A percentile compares a stretch with the other conserved stretches of the same genome.
phyloP scores from a whole-genome alignment of 2,797 vertebrate species.

The Natrix natrix region DNA sequence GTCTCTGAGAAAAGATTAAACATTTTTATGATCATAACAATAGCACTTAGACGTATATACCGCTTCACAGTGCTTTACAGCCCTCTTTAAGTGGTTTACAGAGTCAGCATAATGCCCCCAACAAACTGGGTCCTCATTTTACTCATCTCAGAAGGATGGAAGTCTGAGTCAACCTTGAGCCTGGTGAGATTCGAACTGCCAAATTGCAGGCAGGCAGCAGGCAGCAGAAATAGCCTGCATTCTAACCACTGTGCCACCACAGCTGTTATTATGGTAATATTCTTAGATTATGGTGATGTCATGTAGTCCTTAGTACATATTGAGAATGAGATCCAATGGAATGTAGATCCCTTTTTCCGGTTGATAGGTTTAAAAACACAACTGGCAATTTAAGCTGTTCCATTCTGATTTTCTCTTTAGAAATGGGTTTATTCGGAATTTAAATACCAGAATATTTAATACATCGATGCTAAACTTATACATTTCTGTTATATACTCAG shows the following conservation, averaged over 20 bases:
- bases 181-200: too few species aligned
- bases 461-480: not conserved
- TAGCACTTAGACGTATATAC: too few species aligned
- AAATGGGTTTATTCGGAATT: conserved; percentile 39
- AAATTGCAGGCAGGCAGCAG: too few species aligned
- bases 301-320: conserved; percentile 41
- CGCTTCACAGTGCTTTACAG: too few species aligned
- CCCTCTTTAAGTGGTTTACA: too few species aligned
- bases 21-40: conserved; percentile 11
- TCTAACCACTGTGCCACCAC: too few species aligned
- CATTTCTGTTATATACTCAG: too few species aligned
- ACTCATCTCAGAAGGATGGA: too few species aligned
- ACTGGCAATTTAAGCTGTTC: conserved; percentile 38
- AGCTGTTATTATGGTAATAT: conserved; percentile 18
- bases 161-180: too few species aligned
- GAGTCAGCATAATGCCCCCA: too few species aligned
- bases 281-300: conserved; percentile 27
- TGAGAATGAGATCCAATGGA: conserved; percentile 27
- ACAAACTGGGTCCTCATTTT: too few species aligned
- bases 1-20: conserved; percentile 12
- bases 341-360: not conserved
- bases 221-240: too few species aligned
- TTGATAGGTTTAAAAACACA: conserved; percentile 21
- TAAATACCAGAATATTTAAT: conserved; percentile 25
- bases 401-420: conserved; percentile 26